Evolutionary conservation across 1,140 invertebrate species (phyloP).

Genomic region (Cydia amplana): DNA sequence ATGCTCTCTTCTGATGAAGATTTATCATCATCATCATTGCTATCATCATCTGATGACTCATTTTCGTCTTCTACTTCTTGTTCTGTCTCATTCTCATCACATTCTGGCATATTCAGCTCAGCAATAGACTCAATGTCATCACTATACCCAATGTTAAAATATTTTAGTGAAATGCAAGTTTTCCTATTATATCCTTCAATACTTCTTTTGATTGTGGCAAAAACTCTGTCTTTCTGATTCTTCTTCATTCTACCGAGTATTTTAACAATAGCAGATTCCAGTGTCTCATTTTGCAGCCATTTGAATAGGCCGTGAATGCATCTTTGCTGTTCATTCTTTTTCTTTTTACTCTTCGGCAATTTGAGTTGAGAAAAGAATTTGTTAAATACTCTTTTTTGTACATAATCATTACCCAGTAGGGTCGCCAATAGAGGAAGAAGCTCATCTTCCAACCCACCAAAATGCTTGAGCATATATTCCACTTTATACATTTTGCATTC

Average conservation of each 20-base stretch:
- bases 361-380: constrained; percentile 86
- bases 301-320: constrained; percentile 84
- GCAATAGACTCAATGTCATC: constrained; percentile 28
- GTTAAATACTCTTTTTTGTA: constrained; percentile 84
- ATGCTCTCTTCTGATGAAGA: constrained; percentile 25
- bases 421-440: constrained; percentile 89
- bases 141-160: constrained; percentile 71
- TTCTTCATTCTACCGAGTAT: constrained; percentile 82
- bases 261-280: constrained; percentile 84
- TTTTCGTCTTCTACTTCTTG: constrained; percentile 37
- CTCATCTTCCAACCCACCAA: constrained; percentile 83
- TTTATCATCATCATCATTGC: constrained; percentile 44
- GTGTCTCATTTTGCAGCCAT: constrained; percentile 86
- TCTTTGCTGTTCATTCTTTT: constrained; percentile 80
- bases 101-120: constrained; percentile 32
- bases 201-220: constrained; percentile 81
- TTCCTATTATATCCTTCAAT: constrained; percentile 82
- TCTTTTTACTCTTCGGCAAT: constrained; percentile 80
- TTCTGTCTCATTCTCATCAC: constrained; percentile 38
- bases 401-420: constrained; percentile 93
- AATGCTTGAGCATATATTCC: constrained; percentile 84
- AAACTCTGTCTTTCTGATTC: constrained; percentile 76
- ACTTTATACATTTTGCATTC: constrained; percentile 86
- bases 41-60: constrained; percentile 34
- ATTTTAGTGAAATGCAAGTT: constrained; percentile 80